Evolutionary conservation across 2,797 vertebrate species (phyloP).

Genomic region (Pteronotus mesoamericanus): DNA sequence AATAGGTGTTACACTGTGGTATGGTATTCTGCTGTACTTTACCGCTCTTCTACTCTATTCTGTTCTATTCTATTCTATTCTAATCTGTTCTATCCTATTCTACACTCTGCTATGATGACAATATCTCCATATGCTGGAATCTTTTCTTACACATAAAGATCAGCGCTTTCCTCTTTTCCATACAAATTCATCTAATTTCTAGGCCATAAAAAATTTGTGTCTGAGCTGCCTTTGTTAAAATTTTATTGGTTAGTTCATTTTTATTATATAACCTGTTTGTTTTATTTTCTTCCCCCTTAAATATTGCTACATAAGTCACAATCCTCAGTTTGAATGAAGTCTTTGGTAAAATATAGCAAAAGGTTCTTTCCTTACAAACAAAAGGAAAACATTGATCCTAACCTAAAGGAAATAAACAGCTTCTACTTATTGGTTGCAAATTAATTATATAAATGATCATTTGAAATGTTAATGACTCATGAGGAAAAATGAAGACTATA

Average conservation of each 20-base stretch:
- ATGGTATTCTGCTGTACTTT: fast-evolving
- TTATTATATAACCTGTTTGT: not conserved
- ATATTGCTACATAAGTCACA: not conserved
- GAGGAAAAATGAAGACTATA: not conserved
- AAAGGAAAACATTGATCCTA: not conserved
- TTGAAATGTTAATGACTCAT: not conserved
- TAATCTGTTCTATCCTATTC: no score
- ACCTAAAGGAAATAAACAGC: not conserved
- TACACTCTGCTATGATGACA: not conserved
- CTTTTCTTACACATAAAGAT: not conserved
- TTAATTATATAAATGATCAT: not conserved
- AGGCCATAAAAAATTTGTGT: not conserved
- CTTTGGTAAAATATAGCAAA: not conserved
- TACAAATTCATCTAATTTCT: not conserved
- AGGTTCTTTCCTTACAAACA: not conserved
- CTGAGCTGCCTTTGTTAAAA: not conserved
- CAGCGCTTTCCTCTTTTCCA: not conserved
- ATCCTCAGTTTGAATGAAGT: not conserved
- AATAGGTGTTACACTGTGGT: not conserved
- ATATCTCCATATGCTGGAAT: not conserved
- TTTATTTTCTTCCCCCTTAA: not conserved
- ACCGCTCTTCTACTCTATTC: not conserved
- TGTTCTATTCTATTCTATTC: not conserved
- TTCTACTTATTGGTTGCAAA: not conserved
- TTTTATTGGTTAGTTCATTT: not conserved